These are phyloP conservation scores for Cebidichthys violaceus DNA, from an alignment of 2,113 vertebrate genomes.

Conservation along the genomic window DNA sequence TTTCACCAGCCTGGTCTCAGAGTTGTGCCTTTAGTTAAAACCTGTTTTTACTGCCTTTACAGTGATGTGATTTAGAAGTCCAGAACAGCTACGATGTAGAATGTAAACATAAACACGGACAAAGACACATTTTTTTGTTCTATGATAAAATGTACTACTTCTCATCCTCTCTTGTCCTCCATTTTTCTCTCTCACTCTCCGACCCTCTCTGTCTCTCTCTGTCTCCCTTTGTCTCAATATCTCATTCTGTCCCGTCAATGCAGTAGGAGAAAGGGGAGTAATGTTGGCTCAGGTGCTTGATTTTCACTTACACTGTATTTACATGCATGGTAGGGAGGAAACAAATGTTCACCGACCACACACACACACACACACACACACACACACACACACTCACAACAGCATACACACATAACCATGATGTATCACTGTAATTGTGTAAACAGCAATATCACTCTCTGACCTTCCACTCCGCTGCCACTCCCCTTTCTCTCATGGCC, in stretches of 20 bases:
- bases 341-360: slow-evolving; percentile 72
- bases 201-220: neutral
- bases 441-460: slow-evolving; percentile 67
- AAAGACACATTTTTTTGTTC: neutral
- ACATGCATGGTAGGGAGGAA: slow-evolving; percentile 64
- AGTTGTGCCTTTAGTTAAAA: neutral
- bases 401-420: slow-evolving; percentile 59
- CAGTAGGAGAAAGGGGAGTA: slow-evolving; percentile 65
- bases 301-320: slow-evolving; percentile 70
- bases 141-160: neutral
- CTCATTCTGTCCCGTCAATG: slow-evolving; percentile 30
- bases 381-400: slow-evolving; percentile 63
- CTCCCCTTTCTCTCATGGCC: slow-evolving; percentile 54
- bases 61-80: neutral
- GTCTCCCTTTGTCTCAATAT: slow-evolving; percentile 38
- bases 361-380: slow-evolving; percentile 69
- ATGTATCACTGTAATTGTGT: slow-evolving; percentile 65
- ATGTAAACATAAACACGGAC: neutral
- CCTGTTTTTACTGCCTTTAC: neutral
- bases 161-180: neutral
- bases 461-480: slow-evolving; percentile 57
- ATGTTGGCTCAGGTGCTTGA: slow-evolving; percentile 78
- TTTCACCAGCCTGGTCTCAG: neutral
- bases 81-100: neutral
- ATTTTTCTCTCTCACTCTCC: neutral